Conservation (phyloP, 2,797 vertebrate genomes). For the Oceanodroma leucorhoa region DNA sequence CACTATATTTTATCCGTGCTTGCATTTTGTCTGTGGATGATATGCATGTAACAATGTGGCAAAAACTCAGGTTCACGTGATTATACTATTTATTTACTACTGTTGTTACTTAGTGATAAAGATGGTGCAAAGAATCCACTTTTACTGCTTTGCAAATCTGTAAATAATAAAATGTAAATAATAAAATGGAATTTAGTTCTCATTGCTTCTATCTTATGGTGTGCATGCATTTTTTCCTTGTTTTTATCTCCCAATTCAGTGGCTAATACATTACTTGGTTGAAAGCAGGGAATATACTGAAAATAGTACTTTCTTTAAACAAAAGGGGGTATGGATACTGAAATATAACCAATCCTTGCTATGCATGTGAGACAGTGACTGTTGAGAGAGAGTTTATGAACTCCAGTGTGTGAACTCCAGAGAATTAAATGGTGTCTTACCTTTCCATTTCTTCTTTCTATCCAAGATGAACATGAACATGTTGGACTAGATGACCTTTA, state of each 20-base stretch:
- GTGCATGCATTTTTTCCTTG: background rate
- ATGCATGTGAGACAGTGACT: background rate
- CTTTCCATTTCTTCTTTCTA: background rate
- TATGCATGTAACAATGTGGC: background rate
- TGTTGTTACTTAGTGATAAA: background rate
- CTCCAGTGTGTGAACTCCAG: background rate
- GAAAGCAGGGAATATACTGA: background rate
- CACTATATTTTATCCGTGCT: background rate
- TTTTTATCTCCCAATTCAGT: background rate
- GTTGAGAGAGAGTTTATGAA: background rate
- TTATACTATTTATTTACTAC: background rate
- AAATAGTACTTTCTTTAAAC: background rate
- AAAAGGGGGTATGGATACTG: accelerated
- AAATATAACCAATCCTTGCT: background rate
- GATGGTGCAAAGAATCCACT: background rate
- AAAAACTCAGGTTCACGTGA: background rate
- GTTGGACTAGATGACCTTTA: too few relatives aligned
- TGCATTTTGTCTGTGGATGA: background rate
- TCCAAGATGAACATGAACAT: background rate
- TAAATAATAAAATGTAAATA: background rate
- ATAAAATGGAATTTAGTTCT: background rate
- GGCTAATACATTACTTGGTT: background rate
- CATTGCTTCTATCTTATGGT: accelerated
- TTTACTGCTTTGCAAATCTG: background rate
- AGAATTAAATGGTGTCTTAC: background rate